phyloP scores from a whole-genome alignment of 1,140 invertebrate species.

The Nomia melanderi region DNA sequence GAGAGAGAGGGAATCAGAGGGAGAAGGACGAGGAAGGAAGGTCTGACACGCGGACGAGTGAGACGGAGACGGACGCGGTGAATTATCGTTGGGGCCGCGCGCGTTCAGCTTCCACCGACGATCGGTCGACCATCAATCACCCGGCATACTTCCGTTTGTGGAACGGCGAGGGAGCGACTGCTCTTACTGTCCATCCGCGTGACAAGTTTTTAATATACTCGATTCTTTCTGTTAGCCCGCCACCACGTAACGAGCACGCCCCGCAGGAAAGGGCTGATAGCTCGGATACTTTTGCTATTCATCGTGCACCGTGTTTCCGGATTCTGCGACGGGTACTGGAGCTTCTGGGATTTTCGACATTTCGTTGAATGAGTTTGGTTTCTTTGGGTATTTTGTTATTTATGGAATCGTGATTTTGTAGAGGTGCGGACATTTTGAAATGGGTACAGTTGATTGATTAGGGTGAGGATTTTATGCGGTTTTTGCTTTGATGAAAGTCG shows the following conservation, averaged over 20 bases:
- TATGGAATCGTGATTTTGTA: too few species aligned
- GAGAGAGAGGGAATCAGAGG: not conserved
- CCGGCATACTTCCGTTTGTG: slow-evolving; percentile 48
- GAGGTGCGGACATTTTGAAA: too few species aligned
- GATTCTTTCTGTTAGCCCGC: slow-evolving; percentile 18
- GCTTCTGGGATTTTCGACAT: too few species aligned
- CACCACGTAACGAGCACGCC: not conserved
- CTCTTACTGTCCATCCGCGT: slow-evolving; percentile 7
- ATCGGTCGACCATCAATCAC: slow-evolving; percentile 61
- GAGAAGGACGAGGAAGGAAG: not conserved
- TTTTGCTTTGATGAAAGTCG: too few species aligned
- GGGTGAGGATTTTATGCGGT: too few species aligned
- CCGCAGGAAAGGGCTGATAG: not conserved
- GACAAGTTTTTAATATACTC: slow-evolving; percentile 38
- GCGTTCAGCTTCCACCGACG: slow-evolving; percentile 33
- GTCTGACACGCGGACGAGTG: not conserved
- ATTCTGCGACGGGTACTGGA: too few species aligned
- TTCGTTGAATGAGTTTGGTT: too few species aligned
- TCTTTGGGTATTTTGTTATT: too few species aligned
- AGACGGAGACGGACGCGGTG: slow-evolving; percentile 25
- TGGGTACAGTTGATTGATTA: too few species aligned
- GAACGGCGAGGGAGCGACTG: not conserved
- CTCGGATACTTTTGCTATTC: too few species aligned
- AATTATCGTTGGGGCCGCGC: slow-evolving; percentile 51
- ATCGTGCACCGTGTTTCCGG: too few species aligned